phyloP scores from a whole-genome alignment of 2,797 vertebrate genomes.

The Sebastes hubbsi region DNA sequence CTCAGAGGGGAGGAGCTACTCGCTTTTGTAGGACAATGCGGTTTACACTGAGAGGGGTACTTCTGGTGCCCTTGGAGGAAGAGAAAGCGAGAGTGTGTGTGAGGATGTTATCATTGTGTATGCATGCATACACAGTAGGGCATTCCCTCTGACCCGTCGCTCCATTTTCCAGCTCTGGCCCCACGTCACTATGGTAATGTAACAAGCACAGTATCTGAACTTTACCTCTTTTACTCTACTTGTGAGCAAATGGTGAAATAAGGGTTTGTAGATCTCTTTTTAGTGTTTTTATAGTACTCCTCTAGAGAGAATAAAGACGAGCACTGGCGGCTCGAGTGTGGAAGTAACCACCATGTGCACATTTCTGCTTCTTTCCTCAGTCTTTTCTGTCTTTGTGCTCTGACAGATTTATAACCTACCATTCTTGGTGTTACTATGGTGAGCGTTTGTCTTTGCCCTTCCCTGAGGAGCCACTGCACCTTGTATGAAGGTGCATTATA shows the following conservation, averaged over 20 bases:
- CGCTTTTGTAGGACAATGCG: conserved; percentile 53
- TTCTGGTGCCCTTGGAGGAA: conserved; percentile 47
- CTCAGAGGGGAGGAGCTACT: conserved; percentile 62
- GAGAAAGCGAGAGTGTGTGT: not conserved
- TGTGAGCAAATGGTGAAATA: not conserved
- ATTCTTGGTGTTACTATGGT: conserved; percentile 60
- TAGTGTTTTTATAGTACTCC: conserved; percentile 3
- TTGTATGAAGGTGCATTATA: conserved; percentile 27
- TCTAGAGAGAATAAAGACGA: not conserved
- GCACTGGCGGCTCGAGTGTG: not conserved
- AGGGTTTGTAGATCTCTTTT: not conserved
- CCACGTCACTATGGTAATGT: conserved; percentile 54
- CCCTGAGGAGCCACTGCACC: conserved; percentile 28
- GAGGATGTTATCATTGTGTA: conserved; percentile 35
- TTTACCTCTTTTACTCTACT: conserved; percentile 2
- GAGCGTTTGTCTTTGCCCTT: conserved; percentile 39
- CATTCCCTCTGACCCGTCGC: conserved; percentile 48
- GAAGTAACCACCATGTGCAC: not conserved
- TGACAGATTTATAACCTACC: conserved; percentile 55
- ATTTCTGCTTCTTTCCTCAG: conserved; percentile 9
- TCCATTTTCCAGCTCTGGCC: conserved; percentile 44
- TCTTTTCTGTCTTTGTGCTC: conserved; percentile 2
- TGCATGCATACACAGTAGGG: conserved; percentile 40
- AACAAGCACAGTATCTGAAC: conserved; percentile 7
- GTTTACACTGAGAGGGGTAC: conserved; percentile 45